Evolutionary conservation across 1,140 invertebrate genomes (phyloP).

Genomic region (Sarcophaga bullata): DNA sequence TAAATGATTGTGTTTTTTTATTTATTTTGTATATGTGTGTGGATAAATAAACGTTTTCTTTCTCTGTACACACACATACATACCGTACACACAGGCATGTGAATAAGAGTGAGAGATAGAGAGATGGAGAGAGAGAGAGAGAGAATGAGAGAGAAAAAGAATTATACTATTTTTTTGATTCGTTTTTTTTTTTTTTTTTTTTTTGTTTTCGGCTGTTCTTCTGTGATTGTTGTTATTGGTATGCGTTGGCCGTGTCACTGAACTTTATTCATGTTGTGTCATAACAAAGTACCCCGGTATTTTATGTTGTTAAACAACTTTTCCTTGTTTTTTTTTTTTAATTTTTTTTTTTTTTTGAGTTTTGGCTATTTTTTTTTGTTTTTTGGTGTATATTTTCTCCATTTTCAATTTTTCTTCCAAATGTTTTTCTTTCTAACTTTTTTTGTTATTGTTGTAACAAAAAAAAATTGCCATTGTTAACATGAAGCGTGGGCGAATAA

Average conservation of each 20-base stretch:
- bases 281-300: not conserved
- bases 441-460: not conserved
- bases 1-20: conserved; percentile 1
- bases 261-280: conserved; percentile 7
- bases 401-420: not conserved
- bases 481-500: not conserved
- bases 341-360: not conserved
- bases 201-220: not conserved
- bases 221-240: not conserved
- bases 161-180: too few relatives aligned
- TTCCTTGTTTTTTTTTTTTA: not conserved
- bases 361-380: too few relatives aligned
- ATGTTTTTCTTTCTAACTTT: not conserved
- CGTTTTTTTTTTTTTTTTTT: too few relatives aligned
- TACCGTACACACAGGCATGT: too few relatives aligned
- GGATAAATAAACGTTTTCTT: not conserved
- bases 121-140: too few relatives aligned
- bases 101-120: too few relatives aligned
- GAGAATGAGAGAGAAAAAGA: too few relatives aligned
- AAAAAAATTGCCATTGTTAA: conserved; percentile 2
- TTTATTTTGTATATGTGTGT: not conserved
- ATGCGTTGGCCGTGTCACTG: conserved; percentile 8
- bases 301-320: not conserved
- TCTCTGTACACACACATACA: too few relatives aligned
- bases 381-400: not conserved